Evolutionary conservation across 2,888 invertebrate genomes (phyloP), one percentile per base, ranked within the genome.

Genomic region (Thecophora atra): DNA sequence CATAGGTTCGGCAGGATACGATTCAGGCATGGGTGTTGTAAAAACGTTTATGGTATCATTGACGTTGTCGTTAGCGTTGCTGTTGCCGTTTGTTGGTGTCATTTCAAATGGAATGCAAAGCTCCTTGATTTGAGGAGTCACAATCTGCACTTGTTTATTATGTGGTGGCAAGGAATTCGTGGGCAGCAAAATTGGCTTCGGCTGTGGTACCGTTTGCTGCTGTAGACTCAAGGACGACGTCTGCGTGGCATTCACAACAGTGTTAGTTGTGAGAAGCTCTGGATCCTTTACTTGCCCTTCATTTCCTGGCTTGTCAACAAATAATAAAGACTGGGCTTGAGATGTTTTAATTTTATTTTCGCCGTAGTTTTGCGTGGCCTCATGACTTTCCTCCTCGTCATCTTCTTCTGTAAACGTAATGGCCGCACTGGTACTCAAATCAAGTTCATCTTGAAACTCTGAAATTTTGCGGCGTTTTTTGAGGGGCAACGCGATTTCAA

Each of bases 401-500:
- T 65, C 69, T 28, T 70, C 65, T 1, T 64, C 62, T 2, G 54
- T 62, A n/a, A 66, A 28, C 13, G 72, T 52, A 5, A 28, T n/a
- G 8, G 24, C 19, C 4, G 24, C 24, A 52, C 58, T 70, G 30
- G 21, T 64, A 56, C 58, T 65, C 11, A 19, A 19, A 15, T 24
- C 58, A 70, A 51, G 30, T 19, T 72, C 72, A 21, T 73, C 73
- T 17, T 66, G 67, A 56, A 67, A 67, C 28, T 73, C 73, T 2
- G 73, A 70, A 15, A 71, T 21, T 42, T 73, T 73, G 17, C 73
- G 73, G 1, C 73, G 66, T 51, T 73, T 73, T n/a, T 67, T 67
- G 5, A 63, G 42, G 13, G 73, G 73, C 21, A 70, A 30, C 6
- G 62, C 63, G 4, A 67, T 70, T 11, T 62, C 67, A 21, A 54